A percentile compares a stretch with the other conserved stretches of the same genome.
phyloP scores from a whole-genome alignment of 2,888 invertebrate genomes.

The Calliphora vomitoria region DNA sequence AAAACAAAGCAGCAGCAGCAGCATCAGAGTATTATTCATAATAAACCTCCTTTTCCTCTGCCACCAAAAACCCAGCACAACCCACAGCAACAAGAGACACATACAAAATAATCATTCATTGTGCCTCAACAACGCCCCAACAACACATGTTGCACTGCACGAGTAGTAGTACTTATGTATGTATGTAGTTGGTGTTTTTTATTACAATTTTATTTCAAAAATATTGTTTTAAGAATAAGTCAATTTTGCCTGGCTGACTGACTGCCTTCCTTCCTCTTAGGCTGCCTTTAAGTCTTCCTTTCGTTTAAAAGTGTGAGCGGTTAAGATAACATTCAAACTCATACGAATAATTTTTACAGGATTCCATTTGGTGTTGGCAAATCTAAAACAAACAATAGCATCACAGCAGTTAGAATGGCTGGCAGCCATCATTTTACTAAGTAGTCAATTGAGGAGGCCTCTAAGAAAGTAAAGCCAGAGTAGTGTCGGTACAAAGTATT shows the following conservation, averaged over 20 bases:
- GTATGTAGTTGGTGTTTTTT: background rate
- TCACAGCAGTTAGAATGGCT: constrained; percentile 1
- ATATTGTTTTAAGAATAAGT: constrained; percentile 63
- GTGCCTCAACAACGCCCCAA: constrained; percentile 20
- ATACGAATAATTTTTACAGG: constrained; percentile 33
- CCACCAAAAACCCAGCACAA: constrained; percentile 15
- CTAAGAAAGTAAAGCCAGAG: constrained; percentile 1
- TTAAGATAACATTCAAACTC: constrained; percentile 53
- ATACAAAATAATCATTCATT: constrained; percentile 45
- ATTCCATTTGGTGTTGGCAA: constrained; percentile 42
- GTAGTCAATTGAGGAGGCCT: constrained; percentile 25
- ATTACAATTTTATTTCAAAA: constrained; percentile 27
- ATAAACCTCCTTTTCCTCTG: constrained; percentile 9
- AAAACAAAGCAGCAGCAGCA: constrained; percentile 29
- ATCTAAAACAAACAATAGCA: constrained; percentile 38
- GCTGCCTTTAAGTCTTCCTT: too few relatives aligned
- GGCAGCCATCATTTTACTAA: background rate
- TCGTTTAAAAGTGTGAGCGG: constrained; percentile 35
- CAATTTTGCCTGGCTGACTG: constrained; percentile 46
- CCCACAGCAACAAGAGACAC: constrained; percentile 23
- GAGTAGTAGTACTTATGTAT: background rate
- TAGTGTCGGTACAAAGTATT: background rate
- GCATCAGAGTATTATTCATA: constrained; percentile 9
- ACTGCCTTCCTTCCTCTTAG: background rate
- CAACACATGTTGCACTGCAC: constrained; percentile 69